Evolutionary conservation across 2,797 vertebrate genomes (phyloP), one percentile per base, ranked within the genome.

Genomic region (Hydrolagus colliei): DNA sequence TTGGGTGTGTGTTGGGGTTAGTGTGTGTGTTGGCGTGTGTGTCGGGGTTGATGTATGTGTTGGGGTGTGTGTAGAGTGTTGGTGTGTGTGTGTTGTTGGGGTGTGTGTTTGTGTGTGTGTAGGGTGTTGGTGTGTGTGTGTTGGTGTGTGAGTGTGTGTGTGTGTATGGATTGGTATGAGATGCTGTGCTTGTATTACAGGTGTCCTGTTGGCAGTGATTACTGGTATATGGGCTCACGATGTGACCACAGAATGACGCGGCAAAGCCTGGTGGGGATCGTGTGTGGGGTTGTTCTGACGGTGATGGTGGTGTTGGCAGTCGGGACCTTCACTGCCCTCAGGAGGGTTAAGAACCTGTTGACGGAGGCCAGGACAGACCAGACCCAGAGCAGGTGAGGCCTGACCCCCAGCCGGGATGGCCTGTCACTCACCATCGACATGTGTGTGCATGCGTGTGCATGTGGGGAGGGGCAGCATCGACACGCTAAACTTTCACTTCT

Each of bases 361-460:
- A 92, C 95, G 88, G 95, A 96, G 90, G 94, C 96, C 89, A 95
- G 95, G 91, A 94, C 94, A 0, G 95, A 97, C 82, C 96, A 97
- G 92, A 96, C 95, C 20, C 93, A 94, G 76, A 97, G 96, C 96
- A 97, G 96, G 96, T 97, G 92, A 41, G 65, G 18, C 27, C 11
- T 10, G 4, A 4, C 18, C 9, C 6, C 20, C 2, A 11, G 41
- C 41, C 41, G 41, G 2, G 41, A 52, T 52, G 41, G 1, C 6
- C 1, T 6, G 41, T 52, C 41, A 52, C 41, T 52, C 3, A 52
- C 41, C 41, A 52, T 52, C 41, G 6, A 52, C 41, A 52, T 52
- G 41, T 6, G 41, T 52, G 41, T 52, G 6, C 41, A 1, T 52
- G 41, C 6, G 41, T 52, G 41, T 3, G 2, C 3, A 1, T 52